Evolutionary conservation across 1,140 invertebrate genomes (phyloP), one percentile per base, ranked within the genome.

Genomic region (Scaptomyza pallida): DNA sequence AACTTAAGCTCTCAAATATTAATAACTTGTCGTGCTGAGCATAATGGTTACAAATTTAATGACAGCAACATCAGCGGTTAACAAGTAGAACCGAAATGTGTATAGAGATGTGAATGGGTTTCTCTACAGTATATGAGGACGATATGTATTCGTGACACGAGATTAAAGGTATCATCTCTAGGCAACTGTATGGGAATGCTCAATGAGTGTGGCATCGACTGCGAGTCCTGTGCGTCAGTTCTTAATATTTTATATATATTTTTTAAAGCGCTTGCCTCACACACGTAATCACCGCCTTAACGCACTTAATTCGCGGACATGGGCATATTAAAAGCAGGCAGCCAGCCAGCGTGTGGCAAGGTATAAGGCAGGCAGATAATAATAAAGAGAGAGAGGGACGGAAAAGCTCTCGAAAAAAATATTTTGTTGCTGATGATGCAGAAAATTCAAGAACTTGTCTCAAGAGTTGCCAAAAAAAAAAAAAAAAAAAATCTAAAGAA

Each of bases 241-340:
- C 73, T 86, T 86, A 74, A 86, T 85, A 78, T 71, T 86, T 88
- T 71, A 86, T 86, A 78, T 88, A 71, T 4, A 12, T 37, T 88
- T 80, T 85, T 85, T 85, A 86, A 85, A 81, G 65, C 77, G 73
- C 33, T 50, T 56, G 48, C 44, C 81, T 44, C 63, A 68, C 40
- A 68, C 40, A 60, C 57, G 63, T 72, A 68, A 72, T 68, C 63
- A 69, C 48, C 9, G 44, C 35, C 54, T 67, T 72, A 72, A 72
- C 54, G 47, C 47, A 54, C 62, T 54, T 80, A 86, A 83, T 67
- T 78, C 78, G 79, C 77, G 73, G 72, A 72, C 72, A 77, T 47
- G 43, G 56, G 56, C 72, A 62, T 78, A 80, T 80, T 80, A 80
- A 76, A 43, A 60, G n/a, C n/a, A n/a, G 73, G 35, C 72, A 52